Conservation (phyloP, 2,113 vertebrate genomes). For the Glareola pratincola region DNA sequence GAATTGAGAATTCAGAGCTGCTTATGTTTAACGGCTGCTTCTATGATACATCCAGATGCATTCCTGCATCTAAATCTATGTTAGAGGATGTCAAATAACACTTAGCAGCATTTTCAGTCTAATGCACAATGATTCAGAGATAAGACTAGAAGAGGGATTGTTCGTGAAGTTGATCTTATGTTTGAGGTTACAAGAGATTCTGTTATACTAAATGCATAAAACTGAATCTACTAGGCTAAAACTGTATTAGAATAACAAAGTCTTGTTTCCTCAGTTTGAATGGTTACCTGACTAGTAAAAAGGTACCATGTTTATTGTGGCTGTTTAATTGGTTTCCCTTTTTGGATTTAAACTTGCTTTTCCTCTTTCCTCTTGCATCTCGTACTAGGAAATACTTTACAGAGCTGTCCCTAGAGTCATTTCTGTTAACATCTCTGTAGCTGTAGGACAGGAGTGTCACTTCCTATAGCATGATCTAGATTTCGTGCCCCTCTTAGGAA, state of each 20-base stretch:
- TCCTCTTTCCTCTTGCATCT: background rate
- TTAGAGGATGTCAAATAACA: background rate
- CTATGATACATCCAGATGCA: background rate
- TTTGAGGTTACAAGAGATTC: background rate
- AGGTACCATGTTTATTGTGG: background rate
- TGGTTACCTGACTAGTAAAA: background rate
- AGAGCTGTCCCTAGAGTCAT: background rate
- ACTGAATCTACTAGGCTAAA: background rate
- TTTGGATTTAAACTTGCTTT: background rate
- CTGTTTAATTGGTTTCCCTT: background rate
- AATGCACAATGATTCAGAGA: background rate
- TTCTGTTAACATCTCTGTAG: background rate
- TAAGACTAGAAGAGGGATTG: background rate
- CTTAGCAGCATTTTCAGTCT: background rate
- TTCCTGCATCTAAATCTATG: background rate
- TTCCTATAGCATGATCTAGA: background rate
- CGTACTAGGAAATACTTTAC: background rate
- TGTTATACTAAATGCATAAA: background rate
- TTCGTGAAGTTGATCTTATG: background rate
- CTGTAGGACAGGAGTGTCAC: background rate
- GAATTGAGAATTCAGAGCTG: background rate
- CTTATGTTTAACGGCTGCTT: background rate
- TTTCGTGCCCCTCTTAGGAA: background rate
- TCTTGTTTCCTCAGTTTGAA: background rate
- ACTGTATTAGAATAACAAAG: background rate